Percentiles rank a stretch among this genome's conserved stretches.
Evolutionary conservation across 2,888 invertebrate genomes (phyloP).

Genomic region (Pseudococcus jackbeardsleyi): DNA sequence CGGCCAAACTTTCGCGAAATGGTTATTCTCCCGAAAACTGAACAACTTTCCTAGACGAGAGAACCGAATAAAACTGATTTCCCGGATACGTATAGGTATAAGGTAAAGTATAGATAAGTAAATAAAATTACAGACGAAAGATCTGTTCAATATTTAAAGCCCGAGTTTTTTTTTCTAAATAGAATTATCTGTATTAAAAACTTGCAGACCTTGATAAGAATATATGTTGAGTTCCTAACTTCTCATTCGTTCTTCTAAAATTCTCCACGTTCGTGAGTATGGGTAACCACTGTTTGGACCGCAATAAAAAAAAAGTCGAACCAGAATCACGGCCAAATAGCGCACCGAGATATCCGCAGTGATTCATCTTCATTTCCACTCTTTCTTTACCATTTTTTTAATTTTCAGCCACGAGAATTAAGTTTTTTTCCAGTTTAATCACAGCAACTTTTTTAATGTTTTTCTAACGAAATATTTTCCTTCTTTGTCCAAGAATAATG

Average conservation of each 20-base stretch:
- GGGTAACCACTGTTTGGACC: slow-evolving; percentile 16
- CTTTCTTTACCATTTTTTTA: background rate
- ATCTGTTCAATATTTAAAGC: slow-evolving; percentile 21
- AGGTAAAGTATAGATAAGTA: background rate
- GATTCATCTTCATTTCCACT: slow-evolving; percentile 19
- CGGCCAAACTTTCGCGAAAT: background rate
- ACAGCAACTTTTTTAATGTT: background rate
- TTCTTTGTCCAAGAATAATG: too few relatives aligned
- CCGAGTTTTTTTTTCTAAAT: slow-evolving; percentile 7
- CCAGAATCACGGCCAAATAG: slow-evolving; percentile 23
- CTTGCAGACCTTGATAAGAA: slow-evolving; percentile 36
- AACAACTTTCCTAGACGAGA: slow-evolving; percentile 40
- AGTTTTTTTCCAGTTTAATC: background rate
- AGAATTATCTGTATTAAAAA: slow-evolving; percentile 10
- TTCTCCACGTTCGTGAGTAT: background rate
- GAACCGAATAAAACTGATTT: slow-evolving; percentile 25
- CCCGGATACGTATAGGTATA: background rate
- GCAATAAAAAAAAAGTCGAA: slow-evolving; percentile 6
- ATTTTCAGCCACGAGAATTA: background rate
- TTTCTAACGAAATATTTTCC: too few relatives aligned
- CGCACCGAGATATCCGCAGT: background rate
- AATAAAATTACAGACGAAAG: slow-evolving; percentile 18
- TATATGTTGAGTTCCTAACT: background rate
- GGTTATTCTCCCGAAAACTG: slow-evolving; percentile 22
- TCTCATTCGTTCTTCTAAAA: slow-evolving; percentile 24